Percentiles rank a stretch among this genome's conserved stretches.
Evolutionary conservation across 1,140 invertebrate species (phyloP).

Genomic region (Drosophila erecta): DNA sequence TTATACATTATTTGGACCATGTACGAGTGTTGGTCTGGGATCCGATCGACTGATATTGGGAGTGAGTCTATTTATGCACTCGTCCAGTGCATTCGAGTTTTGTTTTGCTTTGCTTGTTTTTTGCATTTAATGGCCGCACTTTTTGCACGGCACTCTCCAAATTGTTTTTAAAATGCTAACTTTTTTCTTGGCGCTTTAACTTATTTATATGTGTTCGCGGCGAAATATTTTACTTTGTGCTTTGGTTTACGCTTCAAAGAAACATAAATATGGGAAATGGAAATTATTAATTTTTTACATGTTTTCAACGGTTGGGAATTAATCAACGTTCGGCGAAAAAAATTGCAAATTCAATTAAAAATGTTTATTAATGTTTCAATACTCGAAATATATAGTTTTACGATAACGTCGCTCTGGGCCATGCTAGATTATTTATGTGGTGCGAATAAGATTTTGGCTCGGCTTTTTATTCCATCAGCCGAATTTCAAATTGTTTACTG

Average conservation of each 20-base stretch:
- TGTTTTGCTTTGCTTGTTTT: slow-evolving; percentile 70
- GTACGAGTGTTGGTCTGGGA: not conserved
- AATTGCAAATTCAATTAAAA: slow-evolving; percentile 43
- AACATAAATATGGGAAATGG: slow-evolving; percentile 64
- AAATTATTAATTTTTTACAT: slow-evolving; percentile 58
- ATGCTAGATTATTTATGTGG: slow-evolving; percentile 35
- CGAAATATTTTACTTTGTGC: slow-evolving; percentile 66
- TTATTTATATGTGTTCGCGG: slow-evolving; percentile 59
- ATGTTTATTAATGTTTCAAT: slow-evolving; percentile 53
- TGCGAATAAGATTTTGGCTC: slow-evolving; percentile 22
- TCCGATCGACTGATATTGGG: slow-evolving; percentile 8
- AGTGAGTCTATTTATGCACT: slow-evolving; percentile 72
- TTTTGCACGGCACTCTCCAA: slow-evolving; percentile 51
- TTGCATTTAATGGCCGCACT: slow-evolving; percentile 51
- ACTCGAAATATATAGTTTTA: slow-evolving; percentile 34
- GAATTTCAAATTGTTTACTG: not conserved
- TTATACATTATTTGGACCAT: slow-evolving; percentile 68
- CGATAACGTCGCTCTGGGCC: slow-evolving; percentile 25
- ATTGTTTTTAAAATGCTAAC: slow-evolving; percentile 74
- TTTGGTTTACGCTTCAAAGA: slow-evolving; percentile 72
- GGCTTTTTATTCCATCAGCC: slow-evolving; percentile 2
- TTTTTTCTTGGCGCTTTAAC: slow-evolving; percentile 50
- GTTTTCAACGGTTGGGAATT: slow-evolving; percentile 41
- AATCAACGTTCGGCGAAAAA: slow-evolving; percentile 36
- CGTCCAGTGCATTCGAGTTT: slow-evolving; percentile 62